Evolutionary conservation across 1,140 invertebrate genomes (phyloP), one percentile per base, ranked within the genome.

Genomic region (Pseudomyrmex sp.): DNA sequence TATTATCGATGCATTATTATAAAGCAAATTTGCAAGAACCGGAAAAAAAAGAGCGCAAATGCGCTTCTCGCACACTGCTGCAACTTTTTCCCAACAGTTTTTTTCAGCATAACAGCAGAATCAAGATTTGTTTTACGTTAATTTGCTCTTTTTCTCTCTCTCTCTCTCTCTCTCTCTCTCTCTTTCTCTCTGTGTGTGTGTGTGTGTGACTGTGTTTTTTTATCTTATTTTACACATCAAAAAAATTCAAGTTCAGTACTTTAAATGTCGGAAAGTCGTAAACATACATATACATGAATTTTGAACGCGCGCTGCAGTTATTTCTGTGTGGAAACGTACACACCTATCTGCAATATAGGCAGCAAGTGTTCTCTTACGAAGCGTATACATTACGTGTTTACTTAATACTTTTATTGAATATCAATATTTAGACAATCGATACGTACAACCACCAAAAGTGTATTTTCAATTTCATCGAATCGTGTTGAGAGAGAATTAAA

Each of bases 1-100:
- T 79, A 80, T 70, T 80, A 61, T 80, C 20, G 54, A 35, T 61
- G 35, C 20, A 2, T 20, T 15, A 26, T 44, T 35, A 35, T 35
- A 23, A 79, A 61, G 8, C 9, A 26, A 80, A 48, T 80, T 59
- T 70, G 54, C 44, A 48, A 12, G 52, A 48, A 13, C 10, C 66
- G 5, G 13, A 44, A 46, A 59, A 59, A 79, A 48, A 7, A 7
- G 1, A 13, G 20, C 20, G 15, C 35, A 46, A 68, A 20, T 44
- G 12, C 20, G 23, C 26, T 20, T 46, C 15, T 77, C 68, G 35
- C 9, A 10, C 15, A n/a, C 70, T 15, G 20, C 20, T 35, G 35
- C 35, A 7, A 35, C 35, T 35, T 35, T 35, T 35, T 35, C 35
- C 4, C 35, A 35, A 35, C 35, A 7, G 35, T 5, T 35, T 35